phyloP scores from a whole-genome alignment of 2,113 vertebrate genomes.

The Circaetus gallicus region DNA sequence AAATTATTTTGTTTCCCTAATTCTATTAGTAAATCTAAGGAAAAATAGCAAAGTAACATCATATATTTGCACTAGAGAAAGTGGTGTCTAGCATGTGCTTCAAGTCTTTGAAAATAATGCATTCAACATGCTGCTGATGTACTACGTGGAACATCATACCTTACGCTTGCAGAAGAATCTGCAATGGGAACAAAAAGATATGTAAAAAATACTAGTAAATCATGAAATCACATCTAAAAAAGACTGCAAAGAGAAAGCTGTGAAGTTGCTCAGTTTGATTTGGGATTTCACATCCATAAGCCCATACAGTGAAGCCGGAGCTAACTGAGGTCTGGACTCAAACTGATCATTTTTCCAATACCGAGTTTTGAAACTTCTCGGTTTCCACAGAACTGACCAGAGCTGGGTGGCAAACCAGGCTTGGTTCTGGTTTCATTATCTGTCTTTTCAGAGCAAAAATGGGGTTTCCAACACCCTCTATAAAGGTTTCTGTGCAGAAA shows the following conservation, averaged over 20 bases:
- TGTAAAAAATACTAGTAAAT: not conserved
- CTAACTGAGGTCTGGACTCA: not conserved
- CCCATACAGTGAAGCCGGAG: not conserved
- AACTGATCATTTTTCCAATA: not conserved
- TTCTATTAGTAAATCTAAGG: not conserved
- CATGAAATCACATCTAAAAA: not conserved
- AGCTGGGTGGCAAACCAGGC: not conserved
- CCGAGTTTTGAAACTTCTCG: not conserved
- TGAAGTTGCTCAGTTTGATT: not conserved
- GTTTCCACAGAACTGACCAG: not conserved
- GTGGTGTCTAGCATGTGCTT: not conserved
- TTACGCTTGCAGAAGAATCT: not conserved
- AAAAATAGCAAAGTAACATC: not conserved
- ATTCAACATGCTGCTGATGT: not conserved
- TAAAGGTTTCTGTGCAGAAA: not conserved
- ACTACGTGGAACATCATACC: not conserved
- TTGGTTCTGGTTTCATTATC: not conserved
- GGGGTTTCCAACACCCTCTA: not conserved
- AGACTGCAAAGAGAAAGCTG: not conserved
- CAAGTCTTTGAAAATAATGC: not conserved
- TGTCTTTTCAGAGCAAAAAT: not conserved
- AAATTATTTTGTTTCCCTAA: not conserved
- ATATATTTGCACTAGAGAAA: not conserved
- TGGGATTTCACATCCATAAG: not conserved
- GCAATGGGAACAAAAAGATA: not conserved